Base-by-base conservation (phyloP, 1,140 invertebrate genomes). In the Portunus trituberculatus region DNA sequence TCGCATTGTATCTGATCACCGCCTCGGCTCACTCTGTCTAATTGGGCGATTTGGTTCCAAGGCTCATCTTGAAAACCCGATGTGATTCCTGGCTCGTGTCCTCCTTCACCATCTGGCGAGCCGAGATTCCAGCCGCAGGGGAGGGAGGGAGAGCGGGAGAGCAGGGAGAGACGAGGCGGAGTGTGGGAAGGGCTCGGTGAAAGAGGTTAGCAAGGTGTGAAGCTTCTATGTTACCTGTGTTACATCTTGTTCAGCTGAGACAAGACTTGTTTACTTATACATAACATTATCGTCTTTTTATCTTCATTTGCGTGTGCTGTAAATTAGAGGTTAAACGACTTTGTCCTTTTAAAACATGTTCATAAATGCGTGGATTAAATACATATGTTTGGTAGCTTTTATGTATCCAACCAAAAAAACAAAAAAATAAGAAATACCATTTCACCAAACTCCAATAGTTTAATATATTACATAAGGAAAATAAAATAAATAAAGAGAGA, bases 41-140 rank as follows among this genome's bases (percentile, higher is more conserved):
- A 76, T 76, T 76, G 67, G 67, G 6, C 20, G 67, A 25, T 76
- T 76, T 76, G 12, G 52, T 59, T 59, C 25, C 25, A 25, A 76
- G 67, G 0, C n/a, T 76, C 67, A 76, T 76, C 67, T 76, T 76
- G 67, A 76, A n/a, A 76, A 76, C 67, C 6, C 67, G 67, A 76
- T 20, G 67, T n/a, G 67, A 76, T 76, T n/a, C 20, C 67, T 7
- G 20, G 67, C 67, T 76, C 67, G 67, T 76, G 67, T 76, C 67
- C 67, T 76, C 67, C 67, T 76, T n/a, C 6, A 76, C 67, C 67
- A 76, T 76, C 39, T 87, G 84, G 84, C 84, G 84, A 14, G 39
- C 84, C 1, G 84, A 87, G 39, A 14, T 28, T 32, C 14, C 28
- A 46, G 31, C 31, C 84, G 84, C 31, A 28, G 39, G 84, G 39